phyloP scores from a whole-genome alignment of 2,113 vertebrate genomes.

The Numenius arquata region DNA sequence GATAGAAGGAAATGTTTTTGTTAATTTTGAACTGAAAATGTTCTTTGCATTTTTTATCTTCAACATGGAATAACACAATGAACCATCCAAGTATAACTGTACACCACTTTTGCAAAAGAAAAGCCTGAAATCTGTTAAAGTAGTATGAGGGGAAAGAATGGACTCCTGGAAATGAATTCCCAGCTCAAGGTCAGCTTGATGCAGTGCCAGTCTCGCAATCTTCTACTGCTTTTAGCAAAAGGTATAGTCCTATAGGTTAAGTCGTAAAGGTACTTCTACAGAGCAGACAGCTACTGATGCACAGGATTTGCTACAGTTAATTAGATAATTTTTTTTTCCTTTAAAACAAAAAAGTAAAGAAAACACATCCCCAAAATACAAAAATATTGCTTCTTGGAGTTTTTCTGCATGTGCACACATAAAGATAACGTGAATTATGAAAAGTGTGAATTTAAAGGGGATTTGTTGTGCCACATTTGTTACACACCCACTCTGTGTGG shows the following conservation, averaged over 20 bases:
- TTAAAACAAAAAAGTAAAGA: background rate
- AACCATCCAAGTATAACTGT: background rate
- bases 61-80: background rate
- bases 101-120: background rate
- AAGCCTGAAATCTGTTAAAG: background rate
- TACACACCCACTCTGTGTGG: background rate
- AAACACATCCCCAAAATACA: background rate
- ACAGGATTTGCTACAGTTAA: background rate
- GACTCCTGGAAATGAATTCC: background rate
- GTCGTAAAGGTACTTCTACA: background rate
- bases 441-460: conserved; percentile 14
- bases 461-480: conserved; percentile 42
- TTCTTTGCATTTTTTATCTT: background rate
- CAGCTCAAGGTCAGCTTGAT: background rate
- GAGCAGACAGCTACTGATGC: background rate
- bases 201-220: background rate
- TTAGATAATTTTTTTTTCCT: background rate
- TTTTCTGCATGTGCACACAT: background rate
- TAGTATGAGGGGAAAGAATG: background rate
- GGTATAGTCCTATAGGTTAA: background rate
- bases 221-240: background rate
- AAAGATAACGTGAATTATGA: background rate
- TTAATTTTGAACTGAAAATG: background rate
- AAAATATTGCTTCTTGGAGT: background rate
- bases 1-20: background rate